phyloP scores from a whole-genome alignment of 2,888 invertebrate genomes.

The Osmoderma eremita region DNA sequence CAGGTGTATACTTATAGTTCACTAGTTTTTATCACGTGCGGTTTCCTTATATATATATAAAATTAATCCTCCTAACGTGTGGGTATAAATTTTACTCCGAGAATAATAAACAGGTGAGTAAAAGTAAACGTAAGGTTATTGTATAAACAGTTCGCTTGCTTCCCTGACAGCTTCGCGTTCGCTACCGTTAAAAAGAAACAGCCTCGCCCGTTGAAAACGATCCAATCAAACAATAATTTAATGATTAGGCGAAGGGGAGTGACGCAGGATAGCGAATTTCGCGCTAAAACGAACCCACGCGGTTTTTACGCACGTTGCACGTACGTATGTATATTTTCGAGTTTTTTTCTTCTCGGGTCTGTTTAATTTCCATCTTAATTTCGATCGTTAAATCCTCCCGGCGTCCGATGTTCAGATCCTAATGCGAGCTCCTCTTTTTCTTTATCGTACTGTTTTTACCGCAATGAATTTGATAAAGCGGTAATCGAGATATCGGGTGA shows the following conservation, averaged over 20 bases:
- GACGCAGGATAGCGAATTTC: constrained; percentile 10
- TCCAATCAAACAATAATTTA: constrained; percentile 28
- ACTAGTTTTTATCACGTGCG: no score
- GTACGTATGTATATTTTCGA: no score
- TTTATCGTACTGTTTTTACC: background rate
- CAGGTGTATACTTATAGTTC: no score
- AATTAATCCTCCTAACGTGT: no score
- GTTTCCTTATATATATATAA: no score
- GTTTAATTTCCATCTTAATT: constrained; percentile 23
- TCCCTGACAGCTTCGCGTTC: constrained; percentile 7
- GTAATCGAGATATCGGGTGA: constrained; percentile 4
- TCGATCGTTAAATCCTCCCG: constrained; percentile 1
- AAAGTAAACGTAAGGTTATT: constrained; percentile 27
- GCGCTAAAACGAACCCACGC: constrained; percentile 11
- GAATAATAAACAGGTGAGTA: constrained; percentile 34
- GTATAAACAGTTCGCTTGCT: constrained; percentile 13
- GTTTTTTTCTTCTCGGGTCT: background rate
- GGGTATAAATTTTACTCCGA: constrained; percentile 3
- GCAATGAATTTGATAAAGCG: constrained; percentile 19
- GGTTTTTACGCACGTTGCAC: background rate
- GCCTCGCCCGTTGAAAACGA: constrained; percentile 11
- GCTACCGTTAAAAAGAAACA: background rate
- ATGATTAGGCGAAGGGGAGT: constrained; percentile 17
- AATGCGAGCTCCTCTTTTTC: background rate
- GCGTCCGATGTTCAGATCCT: background rate